A percentile compares a stretch with the other conserved stretches of the same genome.
Evolutionary conservation across 2,888 invertebrate genomes (phyloP).

Genomic region (Subacronicta megacephala): DNA sequence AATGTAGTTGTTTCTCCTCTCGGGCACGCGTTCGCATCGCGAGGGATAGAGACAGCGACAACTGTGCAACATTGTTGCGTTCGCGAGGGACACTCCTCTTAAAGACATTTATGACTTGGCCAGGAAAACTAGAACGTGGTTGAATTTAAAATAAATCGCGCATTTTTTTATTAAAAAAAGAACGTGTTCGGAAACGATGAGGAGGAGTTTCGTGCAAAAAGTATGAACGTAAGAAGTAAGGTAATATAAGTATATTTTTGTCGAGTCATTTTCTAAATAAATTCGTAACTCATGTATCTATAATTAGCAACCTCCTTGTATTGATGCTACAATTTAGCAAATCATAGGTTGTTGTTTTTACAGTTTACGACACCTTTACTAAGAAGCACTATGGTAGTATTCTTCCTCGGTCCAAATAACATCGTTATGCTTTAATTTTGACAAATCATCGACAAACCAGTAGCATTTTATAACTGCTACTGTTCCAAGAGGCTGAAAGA

Average conservation of each 20-base stretch:
- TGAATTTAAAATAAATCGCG: no score
- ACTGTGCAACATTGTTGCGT: no score
- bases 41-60: no score
- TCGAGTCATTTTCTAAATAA: no score
- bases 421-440: constrained; percentile 77
- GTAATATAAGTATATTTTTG: no score
- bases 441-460: constrained; percentile 75
- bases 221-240: no score
- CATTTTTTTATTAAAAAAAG: neutral
- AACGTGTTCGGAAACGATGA: no score
- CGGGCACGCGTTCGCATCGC: no score
- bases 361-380: constrained; percentile 18
- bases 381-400: constrained; percentile 20
- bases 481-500: constrained; percentile 53
- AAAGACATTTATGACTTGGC: constrained; percentile 13
- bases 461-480: constrained; percentile 76
- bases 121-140: constrained; percentile 9
- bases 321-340: neutral
- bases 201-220: no score
- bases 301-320: constrained; percentile 6
- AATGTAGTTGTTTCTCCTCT: no score
- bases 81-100: no score
- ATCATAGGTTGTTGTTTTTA: constrained; percentile 6
- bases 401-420: constrained; percentile 29
- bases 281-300: constrained; percentile 12